Conservation (phyloP, 2,113 vertebrate species). For the Pollimyrus isidori region DNA sequence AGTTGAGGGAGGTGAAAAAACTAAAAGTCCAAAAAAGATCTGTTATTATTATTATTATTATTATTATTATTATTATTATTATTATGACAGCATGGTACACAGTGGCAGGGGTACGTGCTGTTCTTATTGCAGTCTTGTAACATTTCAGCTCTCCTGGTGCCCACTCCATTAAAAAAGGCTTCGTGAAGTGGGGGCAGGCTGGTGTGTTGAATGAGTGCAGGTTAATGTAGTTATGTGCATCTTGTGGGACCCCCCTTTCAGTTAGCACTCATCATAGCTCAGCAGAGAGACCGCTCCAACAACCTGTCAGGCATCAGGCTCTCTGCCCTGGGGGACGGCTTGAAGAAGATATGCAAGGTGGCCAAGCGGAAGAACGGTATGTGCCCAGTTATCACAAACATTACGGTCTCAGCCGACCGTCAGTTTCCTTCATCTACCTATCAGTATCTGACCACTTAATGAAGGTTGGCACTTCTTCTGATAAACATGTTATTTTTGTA, state of each 20-base stretch:
- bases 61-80: too few species aligned
- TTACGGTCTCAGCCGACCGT: background rate
- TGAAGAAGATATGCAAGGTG: slow-evolving; percentile 73
- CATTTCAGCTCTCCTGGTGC: background rate
- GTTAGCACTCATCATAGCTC: slow-evolving; percentile 81
- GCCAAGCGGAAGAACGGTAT: slow-evolving; percentile 76
- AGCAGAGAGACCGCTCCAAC: slow-evolving; percentile 72
- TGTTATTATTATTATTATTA: too few species aligned
- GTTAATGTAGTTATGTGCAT: background rate
- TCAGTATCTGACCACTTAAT: background rate
- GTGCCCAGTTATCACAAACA: background rate
- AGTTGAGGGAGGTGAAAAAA: too few species aligned
- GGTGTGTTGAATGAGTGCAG: background rate
- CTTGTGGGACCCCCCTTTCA: slow-evolving; percentile 39
- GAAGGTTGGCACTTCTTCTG: background rate
- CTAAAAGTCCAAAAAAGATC: too few species aligned
- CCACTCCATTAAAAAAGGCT: background rate
- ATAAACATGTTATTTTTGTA: background rate
- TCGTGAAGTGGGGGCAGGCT: background rate
- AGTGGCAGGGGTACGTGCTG: background rate
- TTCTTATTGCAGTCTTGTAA: background rate
- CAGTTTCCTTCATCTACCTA: background rate
- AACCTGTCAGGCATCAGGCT: slow-evolving; percentile 78
- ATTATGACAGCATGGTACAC: background rate
- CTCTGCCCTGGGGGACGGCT: slow-evolving; percentile 73